These are phyloP conservation scores for Drosophila equinoxialis DNA, from an alignment of 1,140 invertebrate species.

Conservation along the genomic window DNA sequence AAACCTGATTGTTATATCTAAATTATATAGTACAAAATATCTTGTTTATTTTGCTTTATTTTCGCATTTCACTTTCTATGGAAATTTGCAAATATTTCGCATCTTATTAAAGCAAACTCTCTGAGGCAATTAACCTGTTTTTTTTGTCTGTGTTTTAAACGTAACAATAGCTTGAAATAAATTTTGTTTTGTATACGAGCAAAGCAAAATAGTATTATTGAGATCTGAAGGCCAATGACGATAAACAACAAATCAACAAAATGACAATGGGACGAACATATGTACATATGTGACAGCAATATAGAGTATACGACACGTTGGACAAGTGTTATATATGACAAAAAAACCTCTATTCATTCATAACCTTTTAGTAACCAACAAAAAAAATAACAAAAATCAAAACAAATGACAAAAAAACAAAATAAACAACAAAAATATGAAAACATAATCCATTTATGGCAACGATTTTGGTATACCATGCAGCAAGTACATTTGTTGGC, in stretches of 20 bases:
- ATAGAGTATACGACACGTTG: constrained; percentile 4
- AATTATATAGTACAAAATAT: too few relatives aligned
- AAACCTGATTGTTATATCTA: too few relatives aligned
- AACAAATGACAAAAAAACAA: not conserved
- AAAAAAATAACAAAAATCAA: not conserved
- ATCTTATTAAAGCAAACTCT: not conserved
- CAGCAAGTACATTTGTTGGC: too few relatives aligned
- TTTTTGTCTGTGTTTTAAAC: not conserved
- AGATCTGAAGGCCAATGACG: not conserved
- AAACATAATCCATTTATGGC: too few relatives aligned
- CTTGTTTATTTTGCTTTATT: too few relatives aligned
- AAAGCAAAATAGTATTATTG: not conserved
- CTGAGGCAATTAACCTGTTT: not conserved
- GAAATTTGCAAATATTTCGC: not conserved
- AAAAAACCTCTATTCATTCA: constrained; percentile 3
- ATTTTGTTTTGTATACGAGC: not conserved
- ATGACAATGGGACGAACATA: constrained; percentile 2
- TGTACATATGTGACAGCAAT: constrained; percentile 10
- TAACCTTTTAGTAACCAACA: not conserved
- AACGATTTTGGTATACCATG: not conserved
- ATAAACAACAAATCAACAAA: not conserved
- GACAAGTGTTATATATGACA: not conserved
- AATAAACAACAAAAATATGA: not conserved
- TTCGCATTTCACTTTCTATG: too few relatives aligned
- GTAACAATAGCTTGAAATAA: not conserved